Evolutionary conservation across 2,888 invertebrate genomes (phyloP), one percentile per base, ranked within the genome.

Genomic region (Hirtodrosophila trivittata): DNA sequence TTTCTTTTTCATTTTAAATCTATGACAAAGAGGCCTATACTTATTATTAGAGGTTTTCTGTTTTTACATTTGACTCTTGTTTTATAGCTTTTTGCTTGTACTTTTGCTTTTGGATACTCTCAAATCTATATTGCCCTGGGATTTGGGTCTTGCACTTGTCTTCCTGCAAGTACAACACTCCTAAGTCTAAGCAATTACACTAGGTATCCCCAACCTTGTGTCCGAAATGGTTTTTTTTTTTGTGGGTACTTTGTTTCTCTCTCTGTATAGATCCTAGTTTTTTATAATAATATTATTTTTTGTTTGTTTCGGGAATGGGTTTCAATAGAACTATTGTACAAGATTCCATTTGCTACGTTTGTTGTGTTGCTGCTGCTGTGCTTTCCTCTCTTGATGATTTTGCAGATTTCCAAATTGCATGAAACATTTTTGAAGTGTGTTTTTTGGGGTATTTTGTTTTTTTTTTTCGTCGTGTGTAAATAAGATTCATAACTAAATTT

Each of bases 111-210:
- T 52, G 30, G 12, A 21, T 21, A 25, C 46, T 39, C 21, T 41
- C 12, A 56, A 46, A 64, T 59, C 41, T 46, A 38, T 46, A 35
- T 52, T 49, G 72, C 59, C 68, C 58, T 59, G 59, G n/a, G 35
- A 46, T 52, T 75, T 66, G 66, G 67, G 86, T 74, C 57, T 73
- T 86, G 86, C 81, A 77, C 82, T 84, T 73, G 82, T 67, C 72
- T 81, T 72, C 75, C 46, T 50, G 66, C 81, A 81, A 81, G 82
- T 75, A 68, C 82, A 86, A 69, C 51, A 71, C 87, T 67, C 86
- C 60, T 56, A 67, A 64, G 65, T 82, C 84, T 82, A 74, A 89
- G 89, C 88, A 89, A 89, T 89, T 89, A 89, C 89, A 89, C 88
- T 89, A 77, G 87, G 88, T 89, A 89, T 89, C 89, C 89, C 89